These are phyloP conservation scores for Isaurus tuberculatus DNA, from an alignment of 92 coral and sea anemone genomes.

Conservation along the genomic window DNA sequence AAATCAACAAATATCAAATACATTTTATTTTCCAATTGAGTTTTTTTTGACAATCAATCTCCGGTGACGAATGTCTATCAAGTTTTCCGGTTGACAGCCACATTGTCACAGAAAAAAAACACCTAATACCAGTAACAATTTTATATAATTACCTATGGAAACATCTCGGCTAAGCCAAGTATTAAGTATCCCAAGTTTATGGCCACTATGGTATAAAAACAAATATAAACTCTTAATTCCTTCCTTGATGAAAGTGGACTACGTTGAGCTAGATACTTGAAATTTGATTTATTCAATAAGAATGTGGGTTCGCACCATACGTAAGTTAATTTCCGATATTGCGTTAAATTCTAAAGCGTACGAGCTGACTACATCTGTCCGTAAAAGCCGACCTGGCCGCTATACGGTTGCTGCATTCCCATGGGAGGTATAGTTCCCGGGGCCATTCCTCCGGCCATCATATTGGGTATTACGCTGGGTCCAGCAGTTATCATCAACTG, in stretches of 20 bases:
- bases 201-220: constrained; percentile 38
- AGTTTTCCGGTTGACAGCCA: constrained; percentile 25
- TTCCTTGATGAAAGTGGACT: not conserved
- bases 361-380: constrained; percentile 43
- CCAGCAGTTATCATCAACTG: constrained; percentile 99
- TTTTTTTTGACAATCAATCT: constrained; percentile 33
- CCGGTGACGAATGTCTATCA: constrained; percentile 22
- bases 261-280: constrained; percentile 38
- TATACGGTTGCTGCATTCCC: constrained; percentile 47
- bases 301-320: constrained; percentile 37
- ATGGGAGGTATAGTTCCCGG: constrained; percentile 65
- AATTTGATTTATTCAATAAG: constrained; percentile 31
- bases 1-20: constrained; percentile 35
- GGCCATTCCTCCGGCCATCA: constrained; percentile 75
- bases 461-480: constrained; percentile 83
- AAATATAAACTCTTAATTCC: constrained; percentile 15
- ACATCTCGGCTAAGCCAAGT: constrained; percentile 16
- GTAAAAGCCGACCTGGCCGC: constrained; percentile 53
- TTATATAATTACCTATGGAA: constrained; percentile 35
- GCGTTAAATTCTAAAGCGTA: constrained; percentile 23
- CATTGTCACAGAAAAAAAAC: constrained; percentile 33
- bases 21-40: constrained; percentile 39
- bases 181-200: constrained; percentile 31
- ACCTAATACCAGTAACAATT: constrained; percentile 38
- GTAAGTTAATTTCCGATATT: constrained; percentile 47